These are phyloP conservation scores for Galerucella calmariensis DNA, from an alignment of 2,888 invertebrate species.

Conservation along the genomic window DNA sequence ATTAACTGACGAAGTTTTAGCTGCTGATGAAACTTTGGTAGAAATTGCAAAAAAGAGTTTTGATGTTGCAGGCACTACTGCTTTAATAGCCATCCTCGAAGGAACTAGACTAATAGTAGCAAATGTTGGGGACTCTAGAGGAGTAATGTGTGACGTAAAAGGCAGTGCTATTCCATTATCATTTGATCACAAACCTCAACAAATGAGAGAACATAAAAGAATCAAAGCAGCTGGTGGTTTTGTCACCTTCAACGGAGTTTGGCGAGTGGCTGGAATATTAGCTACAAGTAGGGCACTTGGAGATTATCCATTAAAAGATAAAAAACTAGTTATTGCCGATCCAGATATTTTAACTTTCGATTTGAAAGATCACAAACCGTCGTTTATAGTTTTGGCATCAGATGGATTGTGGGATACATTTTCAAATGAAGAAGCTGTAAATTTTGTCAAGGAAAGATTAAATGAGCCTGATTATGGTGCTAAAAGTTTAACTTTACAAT, in stretches of 20 bases:
- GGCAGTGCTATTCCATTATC: slow-evolving; percentile 93
- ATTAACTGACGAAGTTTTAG: slow-evolving; percentile 87
- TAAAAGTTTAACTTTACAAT: slow-evolving; percentile 89
- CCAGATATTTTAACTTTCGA: slow-evolving; percentile 95
- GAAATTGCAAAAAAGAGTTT: slow-evolving; percentile 83
- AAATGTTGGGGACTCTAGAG: slow-evolving; percentile 96
- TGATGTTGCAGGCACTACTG: slow-evolving; percentile 89
- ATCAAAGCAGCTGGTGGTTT: slow-evolving; percentile 96
- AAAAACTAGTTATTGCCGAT: slow-evolving; percentile 92
- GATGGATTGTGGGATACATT: slow-evolving; percentile 98
- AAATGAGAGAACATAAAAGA: slow-evolving; percentile 90
- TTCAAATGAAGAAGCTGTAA: slow-evolving; percentile 92
- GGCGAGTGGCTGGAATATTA: slow-evolving; percentile 94
- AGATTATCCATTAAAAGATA: slow-evolving; percentile 94
- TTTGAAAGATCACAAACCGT: slow-evolving; percentile 84
- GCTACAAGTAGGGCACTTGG: slow-evolving; percentile 95
- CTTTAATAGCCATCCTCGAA: slow-evolving; percentile 88
- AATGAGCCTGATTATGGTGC: slow-evolving; percentile 91
- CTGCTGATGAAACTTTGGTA: slow-evolving; percentile 84
- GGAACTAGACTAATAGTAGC: slow-evolving; percentile 87
- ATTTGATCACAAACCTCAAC: slow-evolving; percentile 96
- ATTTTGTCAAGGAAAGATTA: slow-evolving; percentile 85
- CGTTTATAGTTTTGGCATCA: slow-evolving; percentile 91
- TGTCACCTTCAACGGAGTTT: slow-evolving; percentile 94
- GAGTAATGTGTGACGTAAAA: slow-evolving; percentile 92